A percentile compares a stretch with the other conserved stretches of the same genome.
phyloP scores from a whole-genome alignment of 2,888 invertebrate species.

The Netelia melanura region DNA sequence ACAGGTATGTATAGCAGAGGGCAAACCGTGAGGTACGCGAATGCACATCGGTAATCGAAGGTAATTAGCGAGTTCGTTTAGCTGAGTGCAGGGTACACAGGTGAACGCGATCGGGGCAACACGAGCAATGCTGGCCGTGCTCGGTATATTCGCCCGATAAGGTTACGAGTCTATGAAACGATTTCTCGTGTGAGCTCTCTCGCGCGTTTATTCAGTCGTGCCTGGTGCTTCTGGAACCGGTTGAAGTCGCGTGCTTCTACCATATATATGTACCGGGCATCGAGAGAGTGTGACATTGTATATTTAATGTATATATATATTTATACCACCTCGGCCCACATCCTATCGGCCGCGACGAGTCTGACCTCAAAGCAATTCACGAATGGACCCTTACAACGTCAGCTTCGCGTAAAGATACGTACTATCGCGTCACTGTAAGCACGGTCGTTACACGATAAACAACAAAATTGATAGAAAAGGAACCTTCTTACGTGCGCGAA shows the following conservation, averaged over 20 bases:
- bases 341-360: conserved; percentile 69
- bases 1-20: neutral
- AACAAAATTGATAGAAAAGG: conserved; percentile 61
- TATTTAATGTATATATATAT: conserved; percentile 22
- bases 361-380: conserved; percentile 72
- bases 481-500: neutral
- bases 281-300: conserved; percentile 56
- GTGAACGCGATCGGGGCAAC: conserved; percentile 58
- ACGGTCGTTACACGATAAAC: neutral
- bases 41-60: conserved; percentile 47
- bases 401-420: conserved; percentile 34
- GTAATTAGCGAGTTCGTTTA: conserved; percentile 74
- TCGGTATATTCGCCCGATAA: conserved; percentile 76
- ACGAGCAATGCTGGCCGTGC: conserved; percentile 63
- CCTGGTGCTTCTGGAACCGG: conserved; percentile 65
- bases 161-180: conserved; percentile 71
- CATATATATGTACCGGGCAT: conserved; percentile 46
- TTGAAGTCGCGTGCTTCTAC: conserved; percentile 56
- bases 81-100: conserved; percentile 71
- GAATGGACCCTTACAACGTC: conserved; percentile 69
- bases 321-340: conserved; percentile 76
- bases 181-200: conserved; percentile 56
- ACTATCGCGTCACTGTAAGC: neutral
- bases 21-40: conserved; percentile 16
- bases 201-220: conserved; percentile 58